These are phyloP conservation scores for Iphiclides podalirius DNA, from an alignment of 2,888 invertebrate species.

Conservation along the genomic window DNA sequence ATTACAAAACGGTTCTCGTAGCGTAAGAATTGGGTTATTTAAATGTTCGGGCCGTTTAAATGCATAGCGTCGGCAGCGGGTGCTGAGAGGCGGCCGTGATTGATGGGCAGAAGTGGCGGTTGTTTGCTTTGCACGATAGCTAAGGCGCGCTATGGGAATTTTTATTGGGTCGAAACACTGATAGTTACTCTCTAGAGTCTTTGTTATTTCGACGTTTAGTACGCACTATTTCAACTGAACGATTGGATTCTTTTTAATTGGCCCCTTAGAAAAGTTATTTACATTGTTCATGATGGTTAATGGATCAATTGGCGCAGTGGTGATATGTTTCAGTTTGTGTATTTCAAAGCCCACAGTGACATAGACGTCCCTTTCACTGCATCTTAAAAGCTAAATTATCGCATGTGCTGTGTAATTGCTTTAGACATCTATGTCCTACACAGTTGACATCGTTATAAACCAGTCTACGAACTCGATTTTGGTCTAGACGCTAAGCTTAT, in stretches of 20 bases:
- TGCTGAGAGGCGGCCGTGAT: constrained; percentile 14
- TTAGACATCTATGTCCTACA: too few species aligned
- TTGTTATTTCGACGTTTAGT: neutral
- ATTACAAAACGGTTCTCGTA: constrained; percentile 22
- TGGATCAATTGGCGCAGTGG: too few species aligned
- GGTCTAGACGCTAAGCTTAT: too few species aligned
- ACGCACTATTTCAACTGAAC: neutral
- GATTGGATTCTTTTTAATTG: neutral
- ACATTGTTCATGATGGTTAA: too few species aligned
- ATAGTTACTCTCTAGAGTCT: constrained; percentile 12
- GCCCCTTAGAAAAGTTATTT: too few species aligned
- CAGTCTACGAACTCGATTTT: too few species aligned
- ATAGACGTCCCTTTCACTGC: too few species aligned
- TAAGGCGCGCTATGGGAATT: too few species aligned
- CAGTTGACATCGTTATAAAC: neutral
- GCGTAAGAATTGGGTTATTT: constrained; percentile 20
- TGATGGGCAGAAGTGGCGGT: constrained; percentile 15
- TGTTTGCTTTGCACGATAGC: constrained; percentile 17
- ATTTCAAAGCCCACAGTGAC: too few species aligned
- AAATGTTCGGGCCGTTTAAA: constrained; percentile 22
- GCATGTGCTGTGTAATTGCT: too few species aligned
- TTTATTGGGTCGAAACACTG: constrained; percentile 5
- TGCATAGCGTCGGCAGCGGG: constrained; percentile 14
- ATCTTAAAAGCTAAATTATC: too few species aligned
- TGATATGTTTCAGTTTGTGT: too few species aligned